Base-by-base conservation (phyloP, 2,113 vertebrate species). In the Istiophorus platypterus region DNA sequence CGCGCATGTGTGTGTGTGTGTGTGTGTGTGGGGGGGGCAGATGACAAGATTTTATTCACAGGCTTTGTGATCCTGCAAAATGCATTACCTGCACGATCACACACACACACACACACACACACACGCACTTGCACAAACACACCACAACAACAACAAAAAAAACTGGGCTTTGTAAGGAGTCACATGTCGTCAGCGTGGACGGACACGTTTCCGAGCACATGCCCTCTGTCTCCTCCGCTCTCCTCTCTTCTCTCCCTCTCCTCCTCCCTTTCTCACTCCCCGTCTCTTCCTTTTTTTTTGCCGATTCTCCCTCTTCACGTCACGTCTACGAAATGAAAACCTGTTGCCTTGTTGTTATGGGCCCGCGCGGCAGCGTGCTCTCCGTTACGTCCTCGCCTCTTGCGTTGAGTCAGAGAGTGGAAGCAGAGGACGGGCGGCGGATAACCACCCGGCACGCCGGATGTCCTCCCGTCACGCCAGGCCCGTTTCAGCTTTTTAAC, bases 131-230 rank as follows among this genome's bases (percentile, higher is more conserved):
- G 22, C 69, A 42, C 71, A 47, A 65, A 45, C 82, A 85, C 20
- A 5, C 71, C n/a, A n/a, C n/a, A n/a, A 71, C 0, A 54, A n/a
- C 9, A 2, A 52, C 1, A n/a, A 3, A 52, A 52, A n/a, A 45
- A 45, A 45, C 13, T 4, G 42, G 14, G 45, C 15, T 18, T 58
- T 39, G 68, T 49, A 73, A 73, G 58, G 0, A 80, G 69, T 85
- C 88, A 82, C 88, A 87, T 86, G 82, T 83, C 75, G 76, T 69
- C 83, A 84, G 79, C 65, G 27, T 85, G 88, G 81, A 88, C 34
- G 0, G 26, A 88, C 84, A 93, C 86, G 81, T 89, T 93, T 86
- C 58, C 47, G 0, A 56, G 41, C 88, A 89, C 89, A 92, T 90
- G 88, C 45, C 61, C 57, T 78, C 71, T 22, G 1, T 61, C 47